These are phyloP conservation scores for Gymnothorax javanicus DNA, from an alignment of 2,797 vertebrate genomes.

Conservation along the genomic window DNA sequence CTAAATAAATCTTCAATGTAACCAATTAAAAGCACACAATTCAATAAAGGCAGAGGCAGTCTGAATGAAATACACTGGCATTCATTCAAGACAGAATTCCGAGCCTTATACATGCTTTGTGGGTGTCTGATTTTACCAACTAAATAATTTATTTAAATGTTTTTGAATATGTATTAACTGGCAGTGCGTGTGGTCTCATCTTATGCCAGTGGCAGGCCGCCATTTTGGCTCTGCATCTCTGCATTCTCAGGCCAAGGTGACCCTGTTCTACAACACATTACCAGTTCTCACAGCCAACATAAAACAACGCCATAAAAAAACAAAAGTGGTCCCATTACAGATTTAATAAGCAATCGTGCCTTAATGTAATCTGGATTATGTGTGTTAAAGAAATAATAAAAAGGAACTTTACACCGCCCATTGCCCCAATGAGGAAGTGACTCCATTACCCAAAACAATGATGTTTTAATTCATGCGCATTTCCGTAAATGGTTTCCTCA, in stretches of 20 bases:
- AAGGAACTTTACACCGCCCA: conserved; percentile 18
- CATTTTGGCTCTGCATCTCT: background rate
- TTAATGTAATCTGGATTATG: conserved; percentile 44
- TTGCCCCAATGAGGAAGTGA: conserved; percentile 49
- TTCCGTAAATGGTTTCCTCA: conserved; percentile 66
- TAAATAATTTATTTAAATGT: background rate
- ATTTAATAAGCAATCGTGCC: conserved; percentile 44
- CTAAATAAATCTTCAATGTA: background rate
- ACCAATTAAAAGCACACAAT: background rate
- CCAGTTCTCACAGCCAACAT: conserved; percentile 13
- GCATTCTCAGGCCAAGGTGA: conserved; percentile 55
- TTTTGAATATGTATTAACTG: background rate
- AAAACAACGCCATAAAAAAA: conserved; percentile 18
- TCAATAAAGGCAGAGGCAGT: background rate
- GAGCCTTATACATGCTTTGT: background rate
- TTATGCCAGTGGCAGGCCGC: background rate
- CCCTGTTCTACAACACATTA: conserved; percentile 43
- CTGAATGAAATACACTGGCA: background rate
- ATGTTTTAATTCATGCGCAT: conserved; percentile 55
- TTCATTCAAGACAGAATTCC: background rate
- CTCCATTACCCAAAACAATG: conserved; percentile 52
- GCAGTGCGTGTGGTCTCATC: background rate
- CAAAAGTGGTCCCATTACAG: conserved; percentile 13
- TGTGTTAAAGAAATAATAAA: conserved; percentile 29
- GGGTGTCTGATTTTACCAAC: background rate